phyloP scores from a whole-genome alignment of 2,888 invertebrate genomes.

The Eristalis pertinax region DNA sequence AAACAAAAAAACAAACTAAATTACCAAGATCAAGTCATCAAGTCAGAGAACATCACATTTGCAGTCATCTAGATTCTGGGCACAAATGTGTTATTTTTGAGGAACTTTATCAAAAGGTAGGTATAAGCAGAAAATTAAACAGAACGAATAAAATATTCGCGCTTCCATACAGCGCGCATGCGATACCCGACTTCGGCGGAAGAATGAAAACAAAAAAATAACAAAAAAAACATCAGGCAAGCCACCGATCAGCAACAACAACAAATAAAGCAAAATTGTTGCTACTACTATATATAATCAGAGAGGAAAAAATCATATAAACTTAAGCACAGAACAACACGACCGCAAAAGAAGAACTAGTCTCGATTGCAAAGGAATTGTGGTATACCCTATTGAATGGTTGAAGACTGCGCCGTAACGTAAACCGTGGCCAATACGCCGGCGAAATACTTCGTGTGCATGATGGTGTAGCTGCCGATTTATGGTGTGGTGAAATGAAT shows the following conservation, averaged over 20 bases:
- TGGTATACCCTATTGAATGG: background rate
- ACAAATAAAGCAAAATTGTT: constrained; percentile 35
- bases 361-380: background rate
- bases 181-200: constrained; percentile 13
- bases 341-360: background rate
- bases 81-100: constrained; percentile 39
- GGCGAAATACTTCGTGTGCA: background rate
- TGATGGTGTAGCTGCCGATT: too few relatives aligned
- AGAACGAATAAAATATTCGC: constrained; percentile 12
- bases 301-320: constrained; percentile 8
- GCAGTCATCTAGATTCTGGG: constrained; percentile 31
- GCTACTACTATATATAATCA: constrained; percentile 22
- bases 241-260: constrained; percentile 8
- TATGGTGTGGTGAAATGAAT: too few relatives aligned
- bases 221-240: background rate
- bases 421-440: background rate
- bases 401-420: background rate
- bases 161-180: constrained; percentile 29
- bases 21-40: background rate
- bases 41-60: constrained; percentile 19
- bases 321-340: background rate
- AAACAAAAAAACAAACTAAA: background rate
- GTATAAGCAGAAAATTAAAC: constrained; percentile 1
- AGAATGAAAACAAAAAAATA: background rate
- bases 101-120: constrained; percentile 41